phyloP scores from a whole-genome alignment of 2,888 invertebrate species.

The Epicampocera succincta region DNA sequence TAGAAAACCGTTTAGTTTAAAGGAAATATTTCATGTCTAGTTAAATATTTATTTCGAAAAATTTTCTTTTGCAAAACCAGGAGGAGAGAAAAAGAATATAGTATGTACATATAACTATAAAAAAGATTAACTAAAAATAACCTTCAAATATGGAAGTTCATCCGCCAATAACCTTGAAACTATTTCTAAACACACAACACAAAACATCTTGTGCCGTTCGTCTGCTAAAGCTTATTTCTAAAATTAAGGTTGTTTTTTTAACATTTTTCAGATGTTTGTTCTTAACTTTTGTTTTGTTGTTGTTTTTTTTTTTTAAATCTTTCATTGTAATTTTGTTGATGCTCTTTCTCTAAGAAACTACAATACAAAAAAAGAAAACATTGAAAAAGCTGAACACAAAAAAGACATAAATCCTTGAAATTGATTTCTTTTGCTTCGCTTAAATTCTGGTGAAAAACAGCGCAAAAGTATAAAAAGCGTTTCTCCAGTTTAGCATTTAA shows the following conservation, averaged over 20 bases:
- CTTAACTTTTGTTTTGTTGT: conserved; percentile 1
- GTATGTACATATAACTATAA: too few species aligned
- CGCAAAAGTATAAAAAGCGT: conserved; percentile 14
- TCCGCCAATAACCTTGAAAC: conserved; percentile 59
- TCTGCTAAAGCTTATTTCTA: conserved; percentile 29
- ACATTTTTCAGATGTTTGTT: conserved; percentile 22
- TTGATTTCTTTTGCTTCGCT: conserved; percentile 65
- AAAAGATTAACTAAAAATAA: conserved; percentile 34
- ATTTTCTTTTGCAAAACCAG: too few species aligned
- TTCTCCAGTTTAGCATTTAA: conserved; percentile 50
- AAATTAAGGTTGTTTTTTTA: conserved; percentile 30
- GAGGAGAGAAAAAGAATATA: not conserved
- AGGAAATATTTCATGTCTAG: too few species aligned
- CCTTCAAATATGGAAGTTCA: conserved; percentile 34
- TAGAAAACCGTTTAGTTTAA: too few species aligned
- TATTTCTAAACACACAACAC: conserved; percentile 56
- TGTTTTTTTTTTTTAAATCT: conserved; percentile 18
- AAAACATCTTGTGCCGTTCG: conserved; percentile 12
- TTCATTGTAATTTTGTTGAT: conserved; percentile 26
- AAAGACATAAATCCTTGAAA: conserved; percentile 69
- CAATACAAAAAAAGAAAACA: conserved; percentile 28
- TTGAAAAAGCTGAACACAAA: conserved; percentile 31
- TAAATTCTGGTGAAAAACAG: conserved; percentile 55
- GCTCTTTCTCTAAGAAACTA: conserved; percentile 23
- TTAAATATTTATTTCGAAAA: too few species aligned